These are phyloP conservation scores for Philonicus albiceps DNA, from an alignment of 2,888 invertebrate species.

Conservation along the genomic window DNA sequence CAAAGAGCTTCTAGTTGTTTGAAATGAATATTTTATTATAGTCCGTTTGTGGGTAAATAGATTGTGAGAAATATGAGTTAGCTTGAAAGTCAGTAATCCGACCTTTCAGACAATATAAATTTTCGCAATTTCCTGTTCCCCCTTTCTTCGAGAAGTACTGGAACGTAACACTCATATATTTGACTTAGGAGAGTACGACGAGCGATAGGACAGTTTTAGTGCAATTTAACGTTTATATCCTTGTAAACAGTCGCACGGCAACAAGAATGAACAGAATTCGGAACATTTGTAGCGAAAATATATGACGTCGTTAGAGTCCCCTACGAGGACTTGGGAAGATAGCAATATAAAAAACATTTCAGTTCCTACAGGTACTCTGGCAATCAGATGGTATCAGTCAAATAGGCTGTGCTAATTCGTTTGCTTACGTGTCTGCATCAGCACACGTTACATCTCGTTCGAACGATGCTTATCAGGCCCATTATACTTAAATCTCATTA, in stretches of 20 bases:
- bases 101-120: neutral
- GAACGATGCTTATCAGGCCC: constrained; percentile 3
- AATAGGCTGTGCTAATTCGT: constrained; percentile 5
- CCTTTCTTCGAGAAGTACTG: neutral
- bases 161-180: neutral
- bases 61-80: neutral
- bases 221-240: constrained; percentile 20
- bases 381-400: constrained; percentile 30
- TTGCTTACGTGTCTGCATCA: neutral
- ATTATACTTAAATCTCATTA: constrained; percentile 37
- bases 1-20: neutral
- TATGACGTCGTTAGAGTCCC: constrained; percentile 15
- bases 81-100: neutral
- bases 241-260: constrained; percentile 16
- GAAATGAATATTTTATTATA: neutral
- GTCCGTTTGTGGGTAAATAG: neutral
- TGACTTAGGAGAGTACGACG: constrained; percentile 24
- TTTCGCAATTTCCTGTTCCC: neutral
- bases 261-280: neutral
- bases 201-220: neutral
- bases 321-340: neutral
- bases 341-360: constrained; percentile 9
- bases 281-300: constrained; percentile 25
- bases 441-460: neutral
- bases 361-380: constrained; percentile 5